phyloP scores from a whole-genome alignment of 2,113 vertebrate species.

The Cochlearius cochlearius region DNA sequence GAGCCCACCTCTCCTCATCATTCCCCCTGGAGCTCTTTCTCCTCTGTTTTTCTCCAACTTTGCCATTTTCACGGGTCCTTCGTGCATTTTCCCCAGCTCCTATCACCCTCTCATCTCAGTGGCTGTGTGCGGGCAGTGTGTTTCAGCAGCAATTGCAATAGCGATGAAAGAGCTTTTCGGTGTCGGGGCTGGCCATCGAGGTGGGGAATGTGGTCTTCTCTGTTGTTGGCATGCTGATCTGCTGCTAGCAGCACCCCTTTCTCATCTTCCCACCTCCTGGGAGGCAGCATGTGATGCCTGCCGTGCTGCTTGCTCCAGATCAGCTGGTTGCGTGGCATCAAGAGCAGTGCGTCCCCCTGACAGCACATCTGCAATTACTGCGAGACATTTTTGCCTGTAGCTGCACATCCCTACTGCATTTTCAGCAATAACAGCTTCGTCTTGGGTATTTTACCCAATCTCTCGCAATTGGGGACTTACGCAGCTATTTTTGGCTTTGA shows the following conservation, averaged over 20 bases:
- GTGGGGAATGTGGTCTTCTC: not conserved
- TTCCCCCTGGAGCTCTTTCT: not conserved
- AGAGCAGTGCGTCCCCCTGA: not conserved
- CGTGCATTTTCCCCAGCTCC: not conserved
- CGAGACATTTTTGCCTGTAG: not conserved
- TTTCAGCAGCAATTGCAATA: not conserved
- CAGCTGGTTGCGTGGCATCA: not conserved
- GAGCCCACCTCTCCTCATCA: not conserved
- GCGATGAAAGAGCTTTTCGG: not conserved
- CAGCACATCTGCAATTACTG: not conserved
- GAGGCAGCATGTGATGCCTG: not conserved
- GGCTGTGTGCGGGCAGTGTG: not conserved
- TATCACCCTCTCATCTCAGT: rapidly evolving
- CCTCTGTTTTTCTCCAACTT: not conserved
- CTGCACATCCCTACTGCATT: not conserved
- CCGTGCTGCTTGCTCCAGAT: not conserved
- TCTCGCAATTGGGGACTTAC: not conserved
- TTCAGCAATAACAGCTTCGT: not conserved
- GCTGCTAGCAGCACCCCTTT: not conserved
- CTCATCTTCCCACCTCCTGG: not conserved
- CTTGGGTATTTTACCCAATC: not conserved
- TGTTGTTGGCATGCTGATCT: rapidly evolving
- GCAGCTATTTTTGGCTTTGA: not conserved
- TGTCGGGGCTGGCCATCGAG: rapidly evolving
- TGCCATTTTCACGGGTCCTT: not conserved